phyloP scores from a whole-genome alignment of 2,797 vertebrate genomes.

The Lophius americanus region DNA sequence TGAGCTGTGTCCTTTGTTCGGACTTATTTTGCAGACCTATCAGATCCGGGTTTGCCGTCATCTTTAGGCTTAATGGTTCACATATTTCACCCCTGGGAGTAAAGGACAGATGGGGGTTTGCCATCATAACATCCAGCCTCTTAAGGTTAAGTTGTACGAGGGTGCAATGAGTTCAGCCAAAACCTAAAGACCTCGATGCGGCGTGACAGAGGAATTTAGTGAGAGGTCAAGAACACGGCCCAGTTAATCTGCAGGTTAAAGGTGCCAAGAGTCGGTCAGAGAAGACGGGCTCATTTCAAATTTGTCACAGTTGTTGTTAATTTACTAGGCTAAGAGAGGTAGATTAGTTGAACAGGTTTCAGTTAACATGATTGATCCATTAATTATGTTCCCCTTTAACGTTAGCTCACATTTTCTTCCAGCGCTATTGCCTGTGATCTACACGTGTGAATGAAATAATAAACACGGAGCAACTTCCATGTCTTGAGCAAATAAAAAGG shows the following conservation, averaged over 20 bases:
- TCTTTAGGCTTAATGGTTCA: conserved; percentile 32
- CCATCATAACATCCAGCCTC: conserved; percentile 11
- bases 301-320: background rate
- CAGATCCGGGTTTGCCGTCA: conserved; percentile 24
- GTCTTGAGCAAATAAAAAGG: background rate
- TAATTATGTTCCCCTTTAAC: background rate
- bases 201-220: conserved; percentile 40
- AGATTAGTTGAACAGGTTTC: background rate
- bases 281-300: background rate
- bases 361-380: background rate
- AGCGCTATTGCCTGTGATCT: background rate
- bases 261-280: background rate
- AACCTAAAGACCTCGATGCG: conserved; percentile 37
- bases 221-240: conserved; percentile 14
- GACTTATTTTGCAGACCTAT: conserved; percentile 16
- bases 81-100: conserved; percentile 24
- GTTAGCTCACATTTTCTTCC: background rate
- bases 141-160: conserved; percentile 6
- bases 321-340: background rate
- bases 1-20: conserved; percentile 5
- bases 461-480: background rate
- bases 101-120: conserved; percentile 20
- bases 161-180: conserved; percentile 39
- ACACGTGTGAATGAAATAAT: background rate
- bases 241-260: conserved; percentile 21